A percentile compares a stretch with the other conserved stretches of the same genome.
Evolutionary conservation across 1,140 invertebrate genomes (phyloP).

Genomic region (Bombus confusus): DNA sequence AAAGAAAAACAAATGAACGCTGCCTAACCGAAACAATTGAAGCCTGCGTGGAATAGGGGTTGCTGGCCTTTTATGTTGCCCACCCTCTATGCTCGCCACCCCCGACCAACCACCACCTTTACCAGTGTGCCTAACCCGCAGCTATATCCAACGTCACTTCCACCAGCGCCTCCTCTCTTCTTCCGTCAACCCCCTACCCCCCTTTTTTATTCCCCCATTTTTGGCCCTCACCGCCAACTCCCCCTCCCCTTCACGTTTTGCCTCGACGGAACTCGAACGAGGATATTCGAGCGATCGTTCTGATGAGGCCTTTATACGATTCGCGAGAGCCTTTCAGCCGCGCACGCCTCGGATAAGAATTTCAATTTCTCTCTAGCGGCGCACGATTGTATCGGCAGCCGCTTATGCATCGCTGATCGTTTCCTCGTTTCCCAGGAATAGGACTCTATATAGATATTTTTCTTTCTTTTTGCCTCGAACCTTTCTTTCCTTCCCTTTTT

Average conservation of each 20-base stretch:
- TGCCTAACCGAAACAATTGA: conserved; percentile 78
- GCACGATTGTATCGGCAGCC: conserved; percentile 53
- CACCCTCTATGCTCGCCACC: conserved; percentile 51
- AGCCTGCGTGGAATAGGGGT: conserved; percentile 73
- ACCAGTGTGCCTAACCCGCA: conserved; percentile 43
- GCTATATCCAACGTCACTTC: conserved; percentile 50
- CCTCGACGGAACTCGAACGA: conserved; percentile 48
- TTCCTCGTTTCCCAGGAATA: conserved; percentile 49
- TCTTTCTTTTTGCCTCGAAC: neutral
- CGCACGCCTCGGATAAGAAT: conserved; percentile 57
- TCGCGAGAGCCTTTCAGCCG: conserved; percentile 54
- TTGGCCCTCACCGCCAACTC: conserved; percentile 23
- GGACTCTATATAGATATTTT: conserved; percentile 31
- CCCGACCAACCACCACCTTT: conserved; percentile 46
- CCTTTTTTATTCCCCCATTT: conserved; percentile 58
- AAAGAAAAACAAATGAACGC: conserved; percentile 77
- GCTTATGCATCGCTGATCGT: conserved; percentile 54
- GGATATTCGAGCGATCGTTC: conserved; percentile 63
- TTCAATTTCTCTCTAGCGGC: conserved; percentile 56
- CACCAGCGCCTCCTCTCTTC: conserved; percentile 43
- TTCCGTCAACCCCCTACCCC: conserved; percentile 51
- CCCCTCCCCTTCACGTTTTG: conserved; percentile 21
- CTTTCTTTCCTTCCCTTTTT: neutral
- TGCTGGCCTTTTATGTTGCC: conserved; percentile 75
- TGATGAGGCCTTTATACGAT: conserved; percentile 63